phyloP scores from a whole-genome alignment of 1,140 invertebrate genomes.

The Zaprionus gabonicus region DNA sequence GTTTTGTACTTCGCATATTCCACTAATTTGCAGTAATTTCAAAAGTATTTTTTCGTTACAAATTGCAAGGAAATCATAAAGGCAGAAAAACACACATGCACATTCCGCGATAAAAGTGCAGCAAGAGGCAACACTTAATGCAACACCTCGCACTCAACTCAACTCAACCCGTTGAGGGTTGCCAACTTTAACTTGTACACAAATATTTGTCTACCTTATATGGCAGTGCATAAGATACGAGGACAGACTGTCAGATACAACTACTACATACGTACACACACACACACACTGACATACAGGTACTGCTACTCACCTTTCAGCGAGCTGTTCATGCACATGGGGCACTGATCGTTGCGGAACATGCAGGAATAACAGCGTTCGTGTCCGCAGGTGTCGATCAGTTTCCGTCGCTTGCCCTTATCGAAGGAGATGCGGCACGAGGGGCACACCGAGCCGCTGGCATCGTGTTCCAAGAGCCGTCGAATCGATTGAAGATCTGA shows the following conservation, averaged over 20 bases:
- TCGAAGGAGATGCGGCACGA: slow-evolving; percentile 96
- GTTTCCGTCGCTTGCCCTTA: slow-evolving; percentile 96
- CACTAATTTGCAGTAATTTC: slow-evolving; percentile 28
- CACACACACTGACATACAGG: not conserved
- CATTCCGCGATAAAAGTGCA: slow-evolving; percentile 41
- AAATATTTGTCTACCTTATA: slow-evolving; percentile 66
- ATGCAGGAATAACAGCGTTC: slow-evolving; percentile 97
- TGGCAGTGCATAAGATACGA: slow-evolving; percentile 59
- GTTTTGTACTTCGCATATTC: not conserved
- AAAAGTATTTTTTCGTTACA: slow-evolving; percentile 22
- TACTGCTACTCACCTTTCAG: slow-evolving; percentile 74
- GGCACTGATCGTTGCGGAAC: slow-evolving; percentile 95
- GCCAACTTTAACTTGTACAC: slow-evolving; percentile 56
- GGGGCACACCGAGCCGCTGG: slow-evolving; percentile 89
- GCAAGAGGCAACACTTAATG: slow-evolving; percentile 43
- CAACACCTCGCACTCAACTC: slow-evolving; percentile 38
- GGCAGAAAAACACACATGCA: slow-evolving; percentile 29
- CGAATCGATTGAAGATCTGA: slow-evolving; percentile 91
- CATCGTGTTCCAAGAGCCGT: slow-evolving; percentile 82
- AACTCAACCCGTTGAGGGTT: slow-evolving; percentile 29
- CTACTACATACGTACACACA: slow-evolving; percentile 1
- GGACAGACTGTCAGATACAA: slow-evolving; percentile 10
- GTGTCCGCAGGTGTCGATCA: slow-evolving; percentile 97
- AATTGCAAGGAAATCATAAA: slow-evolving; percentile 32
- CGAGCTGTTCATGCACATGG: slow-evolving; percentile 89